phyloP scores from a whole-genome alignment of 2,888 invertebrate species.

The Diachrysia chrysitis region DNA sequence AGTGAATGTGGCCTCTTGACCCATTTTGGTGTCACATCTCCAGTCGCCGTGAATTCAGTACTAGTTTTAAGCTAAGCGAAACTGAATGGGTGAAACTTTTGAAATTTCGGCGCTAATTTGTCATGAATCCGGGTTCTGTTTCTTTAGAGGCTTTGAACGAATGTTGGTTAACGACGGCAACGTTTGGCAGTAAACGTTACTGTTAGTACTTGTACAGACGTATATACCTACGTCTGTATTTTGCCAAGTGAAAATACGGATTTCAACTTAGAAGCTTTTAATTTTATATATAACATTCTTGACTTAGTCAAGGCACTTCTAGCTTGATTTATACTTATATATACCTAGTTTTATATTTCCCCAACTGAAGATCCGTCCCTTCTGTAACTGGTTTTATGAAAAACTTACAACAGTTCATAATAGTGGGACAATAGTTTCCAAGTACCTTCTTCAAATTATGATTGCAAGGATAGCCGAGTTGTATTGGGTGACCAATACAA shows the following conservation, averaged over 20 bases:
- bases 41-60: constrained; percentile 51
- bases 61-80: constrained; percentile 46
- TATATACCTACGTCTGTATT: neutral
- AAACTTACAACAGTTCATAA: constrained; percentile 15
- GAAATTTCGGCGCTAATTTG: constrained; percentile 43
- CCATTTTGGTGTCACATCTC: constrained; percentile 73
- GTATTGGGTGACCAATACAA: too few species aligned
- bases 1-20: constrained; percentile 76
- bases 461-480: too few species aligned
- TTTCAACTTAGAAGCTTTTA: neutral
- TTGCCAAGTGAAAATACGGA: neutral
- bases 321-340: constrained; percentile 23
- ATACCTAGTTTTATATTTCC: constrained; percentile 24
- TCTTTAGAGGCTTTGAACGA: constrained; percentile 17
- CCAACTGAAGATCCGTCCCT: constrained; percentile 10
- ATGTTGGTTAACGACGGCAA: constrained; percentile 14
- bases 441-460: neutral
- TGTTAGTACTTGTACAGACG: neutral
- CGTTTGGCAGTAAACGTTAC: constrained; percentile 6
- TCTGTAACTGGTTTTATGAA: constrained; percentile 26
- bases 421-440: neutral
- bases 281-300: neutral
- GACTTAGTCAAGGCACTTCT: constrained; percentile 22
- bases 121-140: constrained; percentile 39
- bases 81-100: constrained; percentile 46